A percentile compares a stretch with the other conserved stretches of the same genome.
Conservation (phyloP, 2,113 vertebrate genomes). For the Dendropsophus ebraccatus region DNA sequence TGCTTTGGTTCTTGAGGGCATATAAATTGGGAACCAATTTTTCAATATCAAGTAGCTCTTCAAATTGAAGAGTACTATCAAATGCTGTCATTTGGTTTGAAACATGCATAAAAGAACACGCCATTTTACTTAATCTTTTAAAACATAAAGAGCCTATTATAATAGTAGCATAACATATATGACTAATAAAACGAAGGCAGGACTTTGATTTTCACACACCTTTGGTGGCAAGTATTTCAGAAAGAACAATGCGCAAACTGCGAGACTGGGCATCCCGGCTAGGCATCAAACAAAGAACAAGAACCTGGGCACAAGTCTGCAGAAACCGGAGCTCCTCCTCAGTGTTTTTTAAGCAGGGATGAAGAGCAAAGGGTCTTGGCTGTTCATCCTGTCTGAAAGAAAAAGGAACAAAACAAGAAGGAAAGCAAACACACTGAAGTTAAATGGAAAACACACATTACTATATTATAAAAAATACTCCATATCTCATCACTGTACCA, state of each 20-base stretch:
- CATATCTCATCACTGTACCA: neutral
- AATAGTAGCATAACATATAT: neutral
- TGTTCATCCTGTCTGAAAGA: slow-evolving; percentile 86
- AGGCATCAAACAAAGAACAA: slow-evolving; percentile 90
- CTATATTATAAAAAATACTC: neutral
- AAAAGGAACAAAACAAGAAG: slow-evolving; percentile 37
- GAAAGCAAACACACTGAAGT: slow-evolving; percentile 51
- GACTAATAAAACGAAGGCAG: neutral
- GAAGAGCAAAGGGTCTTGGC: slow-evolving; percentile 85
- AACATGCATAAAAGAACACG: neutral
- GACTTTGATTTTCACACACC: slow-evolving; percentile 71
- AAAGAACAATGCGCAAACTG: slow-evolving; percentile 90
- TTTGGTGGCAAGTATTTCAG: slow-evolving; percentile 95
- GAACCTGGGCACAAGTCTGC: slow-evolving; percentile 87
- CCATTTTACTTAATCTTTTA: neutral
- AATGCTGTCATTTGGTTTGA: neutral
- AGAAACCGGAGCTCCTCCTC: slow-evolving; percentile 90
- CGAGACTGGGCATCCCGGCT: slow-evolving; percentile 87
- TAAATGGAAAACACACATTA: slow-evolving; percentile 42
- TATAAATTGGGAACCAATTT: neutral
- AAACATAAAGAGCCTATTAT: neutral
- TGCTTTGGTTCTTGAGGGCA: neutral
- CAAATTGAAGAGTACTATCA: no score
- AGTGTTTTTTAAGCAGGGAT: slow-evolving; percentile 84
- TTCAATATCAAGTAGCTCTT: neutral